A percentile compares a stretch with the other conserved stretches of the same genome.
These are phyloP conservation scores for Herpailurus yagouaroundi DNA, from an alignment of 2,113 vertebrate genomes.

Conservation along the genomic window DNA sequence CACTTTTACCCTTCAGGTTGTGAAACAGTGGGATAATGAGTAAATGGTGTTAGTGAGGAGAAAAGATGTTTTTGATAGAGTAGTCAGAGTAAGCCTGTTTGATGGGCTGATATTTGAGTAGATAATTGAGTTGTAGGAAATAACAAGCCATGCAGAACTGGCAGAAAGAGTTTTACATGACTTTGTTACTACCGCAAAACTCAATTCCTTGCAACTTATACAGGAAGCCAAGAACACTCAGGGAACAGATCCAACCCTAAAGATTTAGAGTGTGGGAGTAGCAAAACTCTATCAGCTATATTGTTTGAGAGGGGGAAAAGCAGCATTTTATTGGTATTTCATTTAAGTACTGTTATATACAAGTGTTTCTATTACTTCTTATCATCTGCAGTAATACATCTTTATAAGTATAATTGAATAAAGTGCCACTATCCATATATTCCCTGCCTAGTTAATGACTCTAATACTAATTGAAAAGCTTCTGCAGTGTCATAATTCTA, in stretches of 20 bases:
- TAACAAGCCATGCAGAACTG: background rate
- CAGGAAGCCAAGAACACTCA: background rate
- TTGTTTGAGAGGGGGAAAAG: background rate
- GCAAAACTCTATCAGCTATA: constrained; percentile 24
- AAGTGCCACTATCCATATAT: constrained; percentile 70
- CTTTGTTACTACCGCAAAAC: background rate
- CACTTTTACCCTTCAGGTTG: background rate
- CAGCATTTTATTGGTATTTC: constrained; percentile 64
- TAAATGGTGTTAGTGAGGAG: background rate
- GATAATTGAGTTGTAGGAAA: background rate
- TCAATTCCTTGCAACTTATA: background rate
- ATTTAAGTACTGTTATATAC: constrained; percentile 66
- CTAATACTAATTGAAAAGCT: constrained; percentile 77
- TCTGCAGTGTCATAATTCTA: constrained; percentile 65
- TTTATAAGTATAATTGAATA: constrained; percentile 79
- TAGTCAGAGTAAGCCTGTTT: background rate
- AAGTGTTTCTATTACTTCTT: constrained; percentile 76
- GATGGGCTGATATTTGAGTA: background rate
- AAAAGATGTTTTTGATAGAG: background rate
- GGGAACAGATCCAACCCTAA: background rate
- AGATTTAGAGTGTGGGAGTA: constrained; percentile 5
- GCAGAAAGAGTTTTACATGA: background rate
- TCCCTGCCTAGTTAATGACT: constrained; percentile 75
- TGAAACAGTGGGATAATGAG: background rate
- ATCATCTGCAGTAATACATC: constrained; percentile 70